phyloP scores from a whole-genome alignment of 2,113 vertebrate species.

The Alosa alosa region DNA sequence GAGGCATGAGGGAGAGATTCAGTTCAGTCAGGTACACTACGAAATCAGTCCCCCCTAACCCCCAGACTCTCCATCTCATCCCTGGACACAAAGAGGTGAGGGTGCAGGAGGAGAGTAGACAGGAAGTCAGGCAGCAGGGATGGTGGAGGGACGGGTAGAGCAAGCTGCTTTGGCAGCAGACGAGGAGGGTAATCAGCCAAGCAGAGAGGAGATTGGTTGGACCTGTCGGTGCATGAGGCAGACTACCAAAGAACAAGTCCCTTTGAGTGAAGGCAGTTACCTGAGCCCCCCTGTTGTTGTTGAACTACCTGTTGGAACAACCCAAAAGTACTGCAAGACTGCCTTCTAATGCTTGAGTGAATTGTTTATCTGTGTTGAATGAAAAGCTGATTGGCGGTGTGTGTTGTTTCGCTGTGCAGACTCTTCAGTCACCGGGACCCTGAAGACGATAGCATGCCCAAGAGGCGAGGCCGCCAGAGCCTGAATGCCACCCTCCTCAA shows the following conservation, averaged over 20 bases:
- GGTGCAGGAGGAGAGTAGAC: background rate
- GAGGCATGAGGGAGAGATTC: too few species aligned
- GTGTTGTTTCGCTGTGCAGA: conserved; percentile 59
- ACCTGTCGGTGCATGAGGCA: background rate
- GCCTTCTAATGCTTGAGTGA: background rate
- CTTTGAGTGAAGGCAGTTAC: background rate
- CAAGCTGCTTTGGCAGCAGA: background rate
- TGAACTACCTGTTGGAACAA: background rate
- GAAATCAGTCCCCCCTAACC: background rate
- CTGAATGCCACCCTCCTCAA: conserved; percentile 97
- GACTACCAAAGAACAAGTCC: background rate
- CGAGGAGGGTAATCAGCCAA: background rate
- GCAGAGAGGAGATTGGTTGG: background rate
- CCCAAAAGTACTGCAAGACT: background rate
- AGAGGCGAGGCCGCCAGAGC: conserved; percentile 89
- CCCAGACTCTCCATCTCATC: background rate
- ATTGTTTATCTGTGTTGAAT: background rate
- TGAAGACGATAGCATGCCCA: conserved; percentile 93
- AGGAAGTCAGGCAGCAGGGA: background rate
- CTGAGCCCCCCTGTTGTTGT: background rate
- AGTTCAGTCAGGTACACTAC: too few species aligned
- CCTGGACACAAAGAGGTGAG: background rate
- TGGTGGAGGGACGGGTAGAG: background rate
- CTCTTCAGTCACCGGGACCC: conserved; percentile 95
- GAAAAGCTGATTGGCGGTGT: background rate